phyloP scores from a whole-genome alignment of 1,140 invertebrate genomes.

The Gonatopus flavifemur region DNA sequence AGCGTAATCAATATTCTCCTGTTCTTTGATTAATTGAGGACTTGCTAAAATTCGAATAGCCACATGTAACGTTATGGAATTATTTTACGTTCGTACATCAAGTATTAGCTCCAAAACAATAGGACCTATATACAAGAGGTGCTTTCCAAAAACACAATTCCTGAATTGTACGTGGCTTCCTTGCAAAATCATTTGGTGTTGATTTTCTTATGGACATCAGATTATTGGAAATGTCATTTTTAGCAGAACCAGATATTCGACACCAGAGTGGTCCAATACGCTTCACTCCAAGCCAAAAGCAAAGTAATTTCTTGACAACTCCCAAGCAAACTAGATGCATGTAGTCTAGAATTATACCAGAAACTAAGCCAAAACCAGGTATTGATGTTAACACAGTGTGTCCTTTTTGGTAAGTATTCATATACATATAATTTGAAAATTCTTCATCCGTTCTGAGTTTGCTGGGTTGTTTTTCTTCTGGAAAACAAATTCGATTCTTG shows the following conservation, averaged over 20 bases:
- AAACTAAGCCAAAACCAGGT: slow-evolving; percentile 18
- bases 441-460: slow-evolving; percentile 26
- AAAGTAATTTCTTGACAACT: slow-evolving; percentile 37
- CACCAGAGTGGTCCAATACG: slow-evolving; percentile 16
- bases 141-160: slow-evolving; percentile 34
- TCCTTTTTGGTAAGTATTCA: slow-evolving; percentile 19
- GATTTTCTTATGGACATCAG: slow-evolving; percentile 1
- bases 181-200: slow-evolving; percentile 33
- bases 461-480: slow-evolving; percentile 2
- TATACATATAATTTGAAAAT: slow-evolving; percentile 23
- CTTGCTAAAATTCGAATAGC: slow-evolving; percentile 2
- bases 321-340: slow-evolving; percentile 42
- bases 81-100: neutral
- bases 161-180: slow-evolving; percentile 29
- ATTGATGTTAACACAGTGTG: slow-evolving; percentile 7
- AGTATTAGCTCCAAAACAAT: slow-evolving; percentile 15
- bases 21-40: neutral
- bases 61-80: slow-evolving; percentile 7
- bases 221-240: slow-evolving; percentile 7
- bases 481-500: slow-evolving; percentile 24
- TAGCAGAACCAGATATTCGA: slow-evolving; percentile 4
- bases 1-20: slow-evolving; percentile 1
- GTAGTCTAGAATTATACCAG: slow-evolving; percentile 35
- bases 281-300: slow-evolving; percentile 32
- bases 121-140: slow-evolving; percentile 35